phyloP scores from a whole-genome alignment of 2,888 invertebrate species.

The Eupithecia abbreviata region DNA sequence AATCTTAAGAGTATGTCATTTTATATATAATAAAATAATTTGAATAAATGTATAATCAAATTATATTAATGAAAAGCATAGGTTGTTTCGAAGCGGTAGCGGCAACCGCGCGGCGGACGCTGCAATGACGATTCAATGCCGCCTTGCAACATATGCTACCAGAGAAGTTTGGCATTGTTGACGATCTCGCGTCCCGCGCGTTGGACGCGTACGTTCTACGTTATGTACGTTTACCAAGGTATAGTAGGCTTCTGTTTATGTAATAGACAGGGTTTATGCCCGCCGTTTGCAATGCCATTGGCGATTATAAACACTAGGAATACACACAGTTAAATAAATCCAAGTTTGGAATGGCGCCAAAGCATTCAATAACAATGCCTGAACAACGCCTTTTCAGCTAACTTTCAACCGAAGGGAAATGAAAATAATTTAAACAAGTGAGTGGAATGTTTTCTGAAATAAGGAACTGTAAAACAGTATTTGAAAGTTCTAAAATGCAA shows the following conservation, averaged over 20 bases:
- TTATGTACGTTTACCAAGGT: no score
- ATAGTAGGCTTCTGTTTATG: background rate
- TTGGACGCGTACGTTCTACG: no score
- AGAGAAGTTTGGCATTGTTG: no score
- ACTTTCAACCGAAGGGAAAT: constrained; percentile 10
- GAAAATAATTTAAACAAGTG: background rate
- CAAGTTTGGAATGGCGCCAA: constrained; percentile 27
- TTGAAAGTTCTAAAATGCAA: background rate
- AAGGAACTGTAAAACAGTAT: background rate
- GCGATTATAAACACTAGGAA: background rate
- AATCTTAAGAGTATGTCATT: no score
- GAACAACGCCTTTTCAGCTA: background rate
- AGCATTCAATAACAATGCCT: constrained; percentile 23
- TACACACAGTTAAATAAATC: background rate
- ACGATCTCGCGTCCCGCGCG: no score
- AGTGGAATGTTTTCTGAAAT: background rate
- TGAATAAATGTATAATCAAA: no score
- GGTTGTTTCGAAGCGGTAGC: no score
- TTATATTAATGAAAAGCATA: no score
- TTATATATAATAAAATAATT: no score
- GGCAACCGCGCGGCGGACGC: no score
- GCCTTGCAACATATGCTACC: no score
- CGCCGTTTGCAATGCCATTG: background rate
- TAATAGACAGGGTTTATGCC: background rate
- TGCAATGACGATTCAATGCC: no score